Base-by-base conservation (phyloP, 1,140 invertebrate genomes). In the Meloidogyne chitwoodi region DNA sequence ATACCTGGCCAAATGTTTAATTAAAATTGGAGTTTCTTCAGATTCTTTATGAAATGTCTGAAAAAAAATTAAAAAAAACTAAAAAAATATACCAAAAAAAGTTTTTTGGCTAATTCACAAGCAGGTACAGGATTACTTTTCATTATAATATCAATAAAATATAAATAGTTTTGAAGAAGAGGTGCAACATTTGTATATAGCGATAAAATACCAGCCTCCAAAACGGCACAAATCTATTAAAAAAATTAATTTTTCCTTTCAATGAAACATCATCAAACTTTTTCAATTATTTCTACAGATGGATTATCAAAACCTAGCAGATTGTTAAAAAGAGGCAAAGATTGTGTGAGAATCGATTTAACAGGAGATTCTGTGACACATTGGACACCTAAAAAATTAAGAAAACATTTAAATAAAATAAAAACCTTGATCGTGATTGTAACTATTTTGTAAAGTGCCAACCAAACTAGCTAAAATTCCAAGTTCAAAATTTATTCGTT, bases 31-130 rank as follows among this genome's bases (percentile, higher is more conserved):
- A 27, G 74, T 61, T 68, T 75, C 34, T n/a, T 67, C 26, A 6
- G 31, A 56, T 16, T 67, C 44, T 44, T 61, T 74, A 44, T 74
- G 74, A 69, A 75, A 74, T 5, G 74, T 74, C 74, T 75, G n/a
- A 75, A 48, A 24, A n/a, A 26, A 74, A 22, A 72, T 67, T 31
- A 19, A 66, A 26, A 56, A 67, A 10, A 19, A n/a, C n/a, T 61
- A 10, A 22, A 12, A 24, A 22, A 74, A 75, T 29, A 4, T 48
- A 65, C 74, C 34, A 75, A 68, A 22, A 75, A 74, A 16, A 75
- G 74, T 22, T 27, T 14, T 41, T 75, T 75, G 12, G 74, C 74
- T 22, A 75, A 63, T 75, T 75, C 74, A 48, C 64, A 67, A n/a
- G 71, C 74, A 22, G 74, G 74, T 1, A 48, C 26, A 29, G 74